Evolutionary conservation across 1,140 invertebrate species (phyloP), one percentile per base, ranked within the genome.

Genomic region (Lethrus apterus): DNA sequence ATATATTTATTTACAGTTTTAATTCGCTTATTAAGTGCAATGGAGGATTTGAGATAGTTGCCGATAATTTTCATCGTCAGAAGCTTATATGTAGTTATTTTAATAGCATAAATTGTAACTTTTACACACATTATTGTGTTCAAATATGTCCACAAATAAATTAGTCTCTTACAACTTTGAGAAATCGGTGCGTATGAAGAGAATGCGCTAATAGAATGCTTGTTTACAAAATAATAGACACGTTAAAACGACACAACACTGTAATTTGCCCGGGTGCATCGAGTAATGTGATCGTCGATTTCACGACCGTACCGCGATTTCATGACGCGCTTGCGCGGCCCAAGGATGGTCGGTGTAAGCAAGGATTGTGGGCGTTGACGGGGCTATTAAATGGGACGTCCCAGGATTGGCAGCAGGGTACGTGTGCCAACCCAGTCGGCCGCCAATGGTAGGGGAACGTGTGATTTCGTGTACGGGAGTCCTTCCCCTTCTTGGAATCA

Each of bases 401-500:
- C 29, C 15, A 31, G 46, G 45, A 63, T 64, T 64, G 62, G 62
- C 51, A 43, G 32, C 42, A n/a, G n/a, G 42, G 32, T 36, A 30
- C 14, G 13, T 10, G n/a, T 15, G 46, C 42, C 43, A 58, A 53
- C 51, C 60, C 53, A 47, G 30, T 20, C 42, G 34, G 20, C 31
- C 43, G 31, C 29, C 41, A 50, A 58, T 53, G 26, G 46, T 34
- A 62, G 64, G 62, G 61, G 64, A 64, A 66, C 62, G 57, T 59
- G 54, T 64, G 61, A 64, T 64, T 66, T 58, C 18, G 20, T 10
- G 36, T 41, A 48, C 14, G 45, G 38, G 44, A 38, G 44, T 41
- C 56, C 49, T 62, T 57, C 60, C 63, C 59, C 59, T 63, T 58
- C 62, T 47, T n/a, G 54, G 55, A 62, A 64, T 59, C 62, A 66